Percentiles rank a stretch among this genome's conserved stretches.
Conservation (phyloP, 2,113 vertebrate species). For the Colius striatus region DNA sequence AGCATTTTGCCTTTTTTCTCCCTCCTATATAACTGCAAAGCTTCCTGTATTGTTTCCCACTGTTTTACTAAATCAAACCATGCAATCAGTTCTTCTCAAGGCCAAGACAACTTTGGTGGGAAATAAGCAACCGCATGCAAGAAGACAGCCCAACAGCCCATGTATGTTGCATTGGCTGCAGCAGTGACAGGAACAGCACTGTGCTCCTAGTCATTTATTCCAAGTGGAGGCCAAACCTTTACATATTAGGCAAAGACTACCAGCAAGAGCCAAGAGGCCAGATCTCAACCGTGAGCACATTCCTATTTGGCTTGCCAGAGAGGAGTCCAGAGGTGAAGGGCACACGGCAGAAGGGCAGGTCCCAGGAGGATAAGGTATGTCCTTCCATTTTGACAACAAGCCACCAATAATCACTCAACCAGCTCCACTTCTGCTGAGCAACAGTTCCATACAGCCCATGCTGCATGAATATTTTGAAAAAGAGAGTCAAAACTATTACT, state of each 20-base stretch:
- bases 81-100: background rate
- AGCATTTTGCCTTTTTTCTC: background rate
- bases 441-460: background rate
- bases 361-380: background rate
- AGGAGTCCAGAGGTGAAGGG: background rate
- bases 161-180: background rate
- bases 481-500: background rate
- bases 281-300: background rate
- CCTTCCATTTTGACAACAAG: background rate
- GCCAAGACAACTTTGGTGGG: background rate
- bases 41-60: background rate
- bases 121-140: background rate
- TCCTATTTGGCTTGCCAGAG: background rate
- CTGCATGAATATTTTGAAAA: background rate
- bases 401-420: background rate
- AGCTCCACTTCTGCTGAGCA: background rate
- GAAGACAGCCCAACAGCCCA: rapidly evolving
- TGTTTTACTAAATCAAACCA: background rate
- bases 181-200: background rate
- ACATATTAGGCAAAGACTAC: background rate
- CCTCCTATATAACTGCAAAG: background rate
- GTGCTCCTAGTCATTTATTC: background rate
- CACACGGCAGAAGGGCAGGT: background rate
- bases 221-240: background rate
- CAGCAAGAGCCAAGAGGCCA: background rate